These are phyloP conservation scores for Emydoidea blandingii DNA, from an alignment of 2,797 vertebrate species.

Conservation along the genomic window DNA sequence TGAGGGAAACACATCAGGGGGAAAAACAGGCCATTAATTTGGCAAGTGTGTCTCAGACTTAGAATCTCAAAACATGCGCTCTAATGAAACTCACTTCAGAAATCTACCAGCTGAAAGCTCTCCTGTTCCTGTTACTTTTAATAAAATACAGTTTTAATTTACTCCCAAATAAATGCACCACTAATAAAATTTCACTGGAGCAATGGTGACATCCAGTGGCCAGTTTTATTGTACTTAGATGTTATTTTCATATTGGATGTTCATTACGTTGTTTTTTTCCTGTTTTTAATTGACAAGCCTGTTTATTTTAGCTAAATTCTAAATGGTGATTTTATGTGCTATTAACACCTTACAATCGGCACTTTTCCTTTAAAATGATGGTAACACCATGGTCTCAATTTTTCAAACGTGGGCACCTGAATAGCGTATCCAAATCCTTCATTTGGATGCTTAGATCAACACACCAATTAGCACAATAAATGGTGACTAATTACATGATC, in stretches of 20 bases:
- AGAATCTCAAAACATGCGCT: not conserved
- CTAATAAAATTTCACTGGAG: not conserved
- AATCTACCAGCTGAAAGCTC: not conserved
- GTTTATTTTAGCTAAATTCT: not conserved
- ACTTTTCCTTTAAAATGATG: not conserved
- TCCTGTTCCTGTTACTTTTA: not conserved
- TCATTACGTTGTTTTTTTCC: not conserved
- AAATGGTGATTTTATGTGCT: not conserved
- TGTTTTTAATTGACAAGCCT: not conserved
- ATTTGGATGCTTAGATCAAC: not conserved
- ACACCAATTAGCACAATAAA: not conserved
- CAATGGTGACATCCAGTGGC: slow-evolving; percentile 64
- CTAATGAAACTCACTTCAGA: not conserved
- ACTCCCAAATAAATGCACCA: not conserved
- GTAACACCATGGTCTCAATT: not conserved
- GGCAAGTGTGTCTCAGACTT: not conserved
- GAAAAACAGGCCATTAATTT: not conserved
- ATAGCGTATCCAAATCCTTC: not conserved
- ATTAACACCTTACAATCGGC: not conserved
- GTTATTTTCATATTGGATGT: not conserved
- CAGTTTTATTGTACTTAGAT: not conserved
- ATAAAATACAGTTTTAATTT: not conserved
- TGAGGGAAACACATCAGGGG: not conserved
- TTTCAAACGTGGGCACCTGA: not conserved
- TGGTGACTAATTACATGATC: not conserved